Evolutionary conservation across 2,888 invertebrate species (phyloP), one percentile per base, ranked within the genome.

Genomic region (Cataglyphis rosenhaueri): DNA sequence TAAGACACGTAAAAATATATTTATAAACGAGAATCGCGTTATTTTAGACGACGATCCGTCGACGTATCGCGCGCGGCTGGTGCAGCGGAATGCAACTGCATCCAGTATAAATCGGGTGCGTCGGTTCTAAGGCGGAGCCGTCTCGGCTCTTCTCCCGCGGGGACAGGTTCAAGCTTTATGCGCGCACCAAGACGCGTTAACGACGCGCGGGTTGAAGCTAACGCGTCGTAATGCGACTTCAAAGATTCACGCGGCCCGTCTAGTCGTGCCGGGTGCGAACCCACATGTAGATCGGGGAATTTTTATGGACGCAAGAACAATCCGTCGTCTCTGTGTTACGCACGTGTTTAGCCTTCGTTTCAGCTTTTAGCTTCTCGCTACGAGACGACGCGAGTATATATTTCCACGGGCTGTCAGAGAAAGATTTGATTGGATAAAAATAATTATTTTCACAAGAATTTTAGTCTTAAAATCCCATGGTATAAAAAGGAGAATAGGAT

Each of bases 141-240:
- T 68, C 57, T 38, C 35, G 48, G 44, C 32, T 62, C 21, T 52
- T 75, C 48, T 75, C 21, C 12, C 65, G 21, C 18, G 18, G 12
- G 44, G 65, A 9, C 18, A 32, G 15, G 35, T 35, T 21, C 59
- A 48, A 57, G 41, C 57, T 78, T 78, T 68, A 78, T 78, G 76
- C 55, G 55, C 76, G 55, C 38, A 29, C 76, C 76, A 76, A 55
- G 68, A 55, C 68, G 55, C 41, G 76, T 76, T 68, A 76, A 76
- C 76, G 76, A 55, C 15, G 55, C 66, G 55, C 66, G 66, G 48
- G 66, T 41, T 76, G 55, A 68, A 76, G 38, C 41, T 76, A 57
- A 68, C 68, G 38, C n/a, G 57, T 57, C 57, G 41, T 78, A 78
- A 78, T 78, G 41, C 41, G 57, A 70, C 70, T 78, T 78, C 68